These are phyloP conservation scores for Indri indri DNA, from an alignment of 2,113 vertebrate species.

Conservation along the genomic window DNA sequence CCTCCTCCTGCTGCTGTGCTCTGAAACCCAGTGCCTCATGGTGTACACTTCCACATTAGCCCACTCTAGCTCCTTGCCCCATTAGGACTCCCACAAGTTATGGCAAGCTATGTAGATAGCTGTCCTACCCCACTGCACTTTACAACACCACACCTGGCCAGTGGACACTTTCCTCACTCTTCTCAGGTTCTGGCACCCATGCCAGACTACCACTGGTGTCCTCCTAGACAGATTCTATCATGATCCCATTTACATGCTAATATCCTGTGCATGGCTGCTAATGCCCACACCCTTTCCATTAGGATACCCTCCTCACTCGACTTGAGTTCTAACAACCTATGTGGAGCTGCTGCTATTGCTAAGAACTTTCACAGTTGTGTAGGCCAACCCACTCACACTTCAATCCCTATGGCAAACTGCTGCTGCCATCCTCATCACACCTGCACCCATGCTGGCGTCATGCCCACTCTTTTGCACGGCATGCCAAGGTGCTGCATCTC, in stretches of 20 bases:
- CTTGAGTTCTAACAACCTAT: background rate
- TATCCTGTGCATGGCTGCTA: background rate
- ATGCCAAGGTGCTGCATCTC: background rate
- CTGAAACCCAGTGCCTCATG: background rate
- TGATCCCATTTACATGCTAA: background rate
- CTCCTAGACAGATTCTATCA: background rate
- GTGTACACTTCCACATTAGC: background rate
- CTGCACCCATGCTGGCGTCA: background rate
- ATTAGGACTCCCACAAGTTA: background rate
- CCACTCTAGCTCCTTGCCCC: background rate
- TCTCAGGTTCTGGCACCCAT: background rate
- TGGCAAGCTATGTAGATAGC: background rate
- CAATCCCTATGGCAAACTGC: background rate
- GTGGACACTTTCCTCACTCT: background rate
- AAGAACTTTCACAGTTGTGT: background rate
- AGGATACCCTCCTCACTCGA: background rate
- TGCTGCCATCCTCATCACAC: background rate
- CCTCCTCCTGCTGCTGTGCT: background rate
- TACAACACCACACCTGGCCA: background rate
- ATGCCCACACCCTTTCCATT: background rate
- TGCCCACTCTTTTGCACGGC: background rate
- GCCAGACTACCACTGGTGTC: background rate
- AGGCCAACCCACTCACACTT: background rate
- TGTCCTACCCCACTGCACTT: background rate
- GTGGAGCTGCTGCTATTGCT: background rate